Evolutionary conservation across 2,888 invertebrate genomes (phyloP), one percentile per base, ranked within the genome.

Genomic region (Euzophera pinguis): DNA sequence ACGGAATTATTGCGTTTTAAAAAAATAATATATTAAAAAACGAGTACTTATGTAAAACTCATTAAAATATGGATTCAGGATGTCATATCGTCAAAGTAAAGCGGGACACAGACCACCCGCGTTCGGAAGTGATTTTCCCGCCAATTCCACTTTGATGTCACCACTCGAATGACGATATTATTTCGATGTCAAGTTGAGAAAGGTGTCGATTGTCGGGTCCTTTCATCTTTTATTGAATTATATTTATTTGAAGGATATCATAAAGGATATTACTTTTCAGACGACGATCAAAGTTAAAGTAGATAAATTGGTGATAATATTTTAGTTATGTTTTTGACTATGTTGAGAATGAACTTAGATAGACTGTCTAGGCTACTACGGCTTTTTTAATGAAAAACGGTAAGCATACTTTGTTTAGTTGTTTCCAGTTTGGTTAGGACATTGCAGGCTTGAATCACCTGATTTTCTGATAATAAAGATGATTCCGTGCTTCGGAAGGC

Each of bases 51-150:
- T n/a, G n/a, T 4, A 2, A 7, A 32, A 7, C 10, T 1, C 10
- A 32, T 45, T 9, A 32, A 14, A 14, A 6, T 32, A 16, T 32
- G 14, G 32, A 34, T 45, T 34, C 45, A 45, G 16, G 34, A 45
- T 45, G 34, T 45, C 14, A 9, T 16, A n/a, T n/a, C n/a, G n/a
- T n/a, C n/a, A 38, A 38, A 1, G 1, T 49, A 39, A 50, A 32
- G 49, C 32, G 13, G 39, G 3, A 7, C 27, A 10, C 27, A 39
- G 49, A 50, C 49, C 49, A 39, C 49, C 49, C 49, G 49, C 49
- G 38, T 50, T n/a, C 49, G 39, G 45, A 34, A 45, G 45, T 45
- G 45, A 45, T 45, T 45, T n/a, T 29, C 32, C 29, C 45, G 39
- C 14, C 39, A 39, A 10, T 32, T 32, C n/a, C 5, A 7, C 45